Base-by-base conservation (phyloP, 2,113 vertebrate genomes). In the Gopherus flavomarginatus region DNA sequence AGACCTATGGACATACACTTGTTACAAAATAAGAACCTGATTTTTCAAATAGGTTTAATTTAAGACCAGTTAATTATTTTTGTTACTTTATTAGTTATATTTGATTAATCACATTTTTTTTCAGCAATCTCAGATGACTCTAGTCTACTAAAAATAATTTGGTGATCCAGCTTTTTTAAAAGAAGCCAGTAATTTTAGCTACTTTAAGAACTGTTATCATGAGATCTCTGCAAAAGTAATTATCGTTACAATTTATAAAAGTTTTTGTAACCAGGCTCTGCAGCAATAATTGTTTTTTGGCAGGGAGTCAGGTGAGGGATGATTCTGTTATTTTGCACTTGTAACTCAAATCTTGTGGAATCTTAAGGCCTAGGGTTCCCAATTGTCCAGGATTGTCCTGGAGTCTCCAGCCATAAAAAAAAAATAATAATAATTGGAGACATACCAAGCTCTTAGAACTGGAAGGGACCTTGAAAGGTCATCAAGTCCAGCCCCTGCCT, bases 41-140 rank as follows among this genome's bases (percentile, higher is more conserved):
- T 10, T 91, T 75, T 72, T 81, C 38, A 29, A 3, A 42, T 11
- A 44, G 14, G 16, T 65, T 62, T 62, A 62, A 62, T 80, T 86
- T 35, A 77, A 77, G n/a, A 53, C 0, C 42, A 19, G 87, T 8
- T 44, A 47, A 29, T 6, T 2, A 84, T 89, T 78, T 44, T 78
- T 38, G 49, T 62, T 26, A 85, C 0, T 57, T 13, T 1, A 75
- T 88, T 8, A 53, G 5, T 2, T 8, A 42, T 1, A 4, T 26
- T 7, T 87, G 29, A 9, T 92, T 62, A 81, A 62, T 0, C 3
- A 85, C 4, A 2, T 85, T 53, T 56, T 27, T 62, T 90, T 78
- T 29, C 27, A 62, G 72, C 3, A 83, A 87, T 3, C 26, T 86
- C 83, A 93, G 38, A 57, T 79, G 8, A 69, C 62, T 35, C 38